phyloP scores from a whole-genome alignment of 2,113 vertebrate genomes.

The Grammomys dolichurus region DNA sequence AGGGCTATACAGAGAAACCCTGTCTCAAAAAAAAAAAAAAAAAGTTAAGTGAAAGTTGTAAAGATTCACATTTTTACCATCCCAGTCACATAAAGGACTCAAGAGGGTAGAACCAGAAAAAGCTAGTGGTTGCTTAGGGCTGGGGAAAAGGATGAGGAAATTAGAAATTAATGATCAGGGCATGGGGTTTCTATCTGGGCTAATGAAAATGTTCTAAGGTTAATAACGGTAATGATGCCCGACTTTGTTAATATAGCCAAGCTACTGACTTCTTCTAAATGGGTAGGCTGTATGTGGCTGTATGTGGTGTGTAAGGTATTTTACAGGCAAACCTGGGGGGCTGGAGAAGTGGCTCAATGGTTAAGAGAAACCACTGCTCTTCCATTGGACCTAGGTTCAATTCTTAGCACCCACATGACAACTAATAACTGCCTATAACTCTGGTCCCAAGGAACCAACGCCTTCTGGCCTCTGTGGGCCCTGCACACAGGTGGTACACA shows the following conservation, averaged over 20 bases:
- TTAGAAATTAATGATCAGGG: background rate
- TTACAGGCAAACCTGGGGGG: background rate
- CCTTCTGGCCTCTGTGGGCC: background rate
- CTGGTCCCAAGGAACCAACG: background rate
- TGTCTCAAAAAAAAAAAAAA: background rate
- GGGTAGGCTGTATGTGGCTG: background rate
- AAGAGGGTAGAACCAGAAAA: background rate
- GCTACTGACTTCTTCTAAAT: background rate
- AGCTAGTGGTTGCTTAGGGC: background rate
- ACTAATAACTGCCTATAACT: background rate
- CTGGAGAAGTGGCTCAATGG: background rate
- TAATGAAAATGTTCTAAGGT: background rate
- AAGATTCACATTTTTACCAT: background rate
- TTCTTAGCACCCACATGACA: background rate
- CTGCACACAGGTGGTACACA: background rate
- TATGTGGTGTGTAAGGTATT: background rate
- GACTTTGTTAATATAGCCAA: background rate
- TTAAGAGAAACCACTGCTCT: background rate
- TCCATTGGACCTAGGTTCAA: background rate
- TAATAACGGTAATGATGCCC: background rate
- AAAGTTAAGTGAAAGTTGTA: background rate
- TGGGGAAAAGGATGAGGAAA: background rate
- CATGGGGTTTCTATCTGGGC: background rate
- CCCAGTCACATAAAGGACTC: background rate
- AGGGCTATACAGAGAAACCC: too few relatives aligned